Evolutionary conservation across 2,888 invertebrate genomes (phyloP).

Genomic region (Drosophila fulvimacula): DNA sequence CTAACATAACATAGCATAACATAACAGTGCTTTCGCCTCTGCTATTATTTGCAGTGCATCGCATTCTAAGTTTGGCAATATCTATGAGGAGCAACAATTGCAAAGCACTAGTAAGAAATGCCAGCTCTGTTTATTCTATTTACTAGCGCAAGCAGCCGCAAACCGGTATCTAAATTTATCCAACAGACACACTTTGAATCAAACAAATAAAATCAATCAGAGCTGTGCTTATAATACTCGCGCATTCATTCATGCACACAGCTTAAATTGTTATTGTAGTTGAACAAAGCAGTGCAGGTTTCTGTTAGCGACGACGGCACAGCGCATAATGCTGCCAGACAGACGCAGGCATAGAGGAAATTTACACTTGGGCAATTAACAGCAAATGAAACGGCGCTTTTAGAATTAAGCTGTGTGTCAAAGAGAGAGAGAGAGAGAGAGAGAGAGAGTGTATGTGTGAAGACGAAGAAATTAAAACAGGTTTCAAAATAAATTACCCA

Average conservation of each 20-base stretch:
- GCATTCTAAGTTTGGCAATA: neutral
- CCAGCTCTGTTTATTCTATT: slow-evolving; percentile 4
- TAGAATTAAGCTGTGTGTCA: slow-evolving; percentile 11
- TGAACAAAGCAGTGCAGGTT: slow-evolving; percentile 27
- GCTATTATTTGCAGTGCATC: neutral
- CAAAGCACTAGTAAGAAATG: slow-evolving; percentile 9
- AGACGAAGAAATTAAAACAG: slow-evolving; percentile 23
- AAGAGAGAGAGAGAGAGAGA: slow-evolving; percentile 6
- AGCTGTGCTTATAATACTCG: slow-evolving; percentile 23
- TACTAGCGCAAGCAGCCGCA: slow-evolving; percentile 23
- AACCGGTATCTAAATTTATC: slow-evolving; percentile 43
- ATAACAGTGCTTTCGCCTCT: neutral
- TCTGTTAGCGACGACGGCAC: neutral
- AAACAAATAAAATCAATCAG: slow-evolving; percentile 39
- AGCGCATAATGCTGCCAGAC: slow-evolving; percentile 16
- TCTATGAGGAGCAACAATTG: slow-evolving; percentile 1
- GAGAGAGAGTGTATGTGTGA: neutral
- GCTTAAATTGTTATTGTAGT: slow-evolving; percentile 19
- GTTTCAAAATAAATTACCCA: slow-evolving; percentile 20
- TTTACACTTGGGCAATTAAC: slow-evolving; percentile 19
- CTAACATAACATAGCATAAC: too few relatives aligned
- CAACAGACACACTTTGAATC: slow-evolving; percentile 10
- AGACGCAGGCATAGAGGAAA: slow-evolving; percentile 8
- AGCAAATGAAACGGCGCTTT: slow-evolving; percentile 24
- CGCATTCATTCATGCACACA: neutral